A percentile compares a stretch with the other conserved stretches of the same genome.
These are phyloP conservation scores for Zeuzera pyrina DNA, from an alignment of 2,888 invertebrate species.

Conservation along the genomic window DNA sequence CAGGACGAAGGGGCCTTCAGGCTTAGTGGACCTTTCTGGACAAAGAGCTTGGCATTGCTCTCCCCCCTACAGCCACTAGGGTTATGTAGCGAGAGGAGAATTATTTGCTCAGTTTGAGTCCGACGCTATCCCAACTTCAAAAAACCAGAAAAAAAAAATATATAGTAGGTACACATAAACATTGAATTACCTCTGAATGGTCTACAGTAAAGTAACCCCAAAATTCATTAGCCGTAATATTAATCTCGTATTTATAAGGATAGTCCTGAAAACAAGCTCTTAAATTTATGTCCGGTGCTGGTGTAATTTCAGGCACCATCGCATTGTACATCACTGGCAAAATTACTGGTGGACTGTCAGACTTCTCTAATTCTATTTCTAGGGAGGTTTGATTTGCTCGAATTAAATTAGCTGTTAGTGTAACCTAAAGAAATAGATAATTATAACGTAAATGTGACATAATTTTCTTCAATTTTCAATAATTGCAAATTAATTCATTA, in stretches of 20 bases:
- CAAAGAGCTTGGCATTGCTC: no score
- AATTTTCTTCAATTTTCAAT: constrained; percentile 1
- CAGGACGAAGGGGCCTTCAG: no score
- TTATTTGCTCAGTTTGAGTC: no score
- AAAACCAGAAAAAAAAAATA: constrained; percentile 1
- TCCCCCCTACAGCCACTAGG: no score
- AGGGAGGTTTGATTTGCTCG: constrained; percentile 57
- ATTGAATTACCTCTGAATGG: constrained; percentile 38
- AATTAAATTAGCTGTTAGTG: constrained; percentile 66
- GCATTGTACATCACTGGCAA: constrained; percentile 69
- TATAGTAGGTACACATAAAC: constrained; percentile 4
- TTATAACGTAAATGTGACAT: constrained; percentile 5
- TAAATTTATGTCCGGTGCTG: constrained; percentile 64
- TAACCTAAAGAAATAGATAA: constrained; percentile 48
- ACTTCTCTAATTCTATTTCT: constrained; percentile 71
- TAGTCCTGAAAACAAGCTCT: constrained; percentile 74
- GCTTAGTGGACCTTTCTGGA: no score
- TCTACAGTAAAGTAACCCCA: constrained; percentile 58
- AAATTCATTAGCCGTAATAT: constrained; percentile 55
- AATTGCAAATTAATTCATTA: background rate
- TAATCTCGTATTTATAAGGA: constrained; percentile 61
- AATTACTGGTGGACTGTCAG: constrained; percentile 64
- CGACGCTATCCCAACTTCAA: no score
- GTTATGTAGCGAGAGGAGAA: no score
- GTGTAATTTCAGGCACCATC: constrained; percentile 56